Percentiles rank a stretch among this genome's conserved stretches.
phyloP scores from a whole-genome alignment of 2,113 vertebrate species.

The Anhinga rufa region DNA sequence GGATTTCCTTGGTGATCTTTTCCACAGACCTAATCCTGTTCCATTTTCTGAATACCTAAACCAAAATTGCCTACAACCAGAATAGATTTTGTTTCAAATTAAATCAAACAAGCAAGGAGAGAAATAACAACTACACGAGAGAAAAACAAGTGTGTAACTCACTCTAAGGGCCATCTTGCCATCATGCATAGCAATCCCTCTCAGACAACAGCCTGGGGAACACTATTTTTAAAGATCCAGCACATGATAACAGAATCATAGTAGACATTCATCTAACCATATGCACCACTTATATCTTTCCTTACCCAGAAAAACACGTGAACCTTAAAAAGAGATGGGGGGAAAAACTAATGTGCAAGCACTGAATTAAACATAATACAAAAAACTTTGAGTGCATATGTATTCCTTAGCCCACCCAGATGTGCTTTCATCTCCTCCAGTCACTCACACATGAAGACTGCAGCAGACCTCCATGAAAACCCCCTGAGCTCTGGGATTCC shows the following conservation, averaged over 20 bases:
- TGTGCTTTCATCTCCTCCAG: not conserved
- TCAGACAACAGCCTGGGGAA: not conserved
- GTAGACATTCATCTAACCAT: not conserved
- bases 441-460: not conserved
- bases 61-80: not conserved
- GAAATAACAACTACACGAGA: not conserved
- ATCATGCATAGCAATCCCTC: not conserved
- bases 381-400: not conserved
- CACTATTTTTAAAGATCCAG: not conserved
- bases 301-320: not conserved
- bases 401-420: not conserved
- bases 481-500: not conserved
- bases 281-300: not conserved
- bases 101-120: constrained; percentile 10
- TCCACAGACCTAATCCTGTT: not conserved
- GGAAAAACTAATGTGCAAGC: not conserved
- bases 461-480: not conserved
- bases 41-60: not conserved
- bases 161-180: not conserved
- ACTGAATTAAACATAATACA: not conserved
- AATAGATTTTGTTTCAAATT: not conserved
- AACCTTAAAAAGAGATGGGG: not conserved
- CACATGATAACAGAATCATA: not conserved
- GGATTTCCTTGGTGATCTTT: not conserved
- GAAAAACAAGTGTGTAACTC: not conserved